These are phyloP conservation scores for Ophion slaviceki DNA, from an alignment of 2,888 invertebrate species.

Conservation along the genomic window DNA sequence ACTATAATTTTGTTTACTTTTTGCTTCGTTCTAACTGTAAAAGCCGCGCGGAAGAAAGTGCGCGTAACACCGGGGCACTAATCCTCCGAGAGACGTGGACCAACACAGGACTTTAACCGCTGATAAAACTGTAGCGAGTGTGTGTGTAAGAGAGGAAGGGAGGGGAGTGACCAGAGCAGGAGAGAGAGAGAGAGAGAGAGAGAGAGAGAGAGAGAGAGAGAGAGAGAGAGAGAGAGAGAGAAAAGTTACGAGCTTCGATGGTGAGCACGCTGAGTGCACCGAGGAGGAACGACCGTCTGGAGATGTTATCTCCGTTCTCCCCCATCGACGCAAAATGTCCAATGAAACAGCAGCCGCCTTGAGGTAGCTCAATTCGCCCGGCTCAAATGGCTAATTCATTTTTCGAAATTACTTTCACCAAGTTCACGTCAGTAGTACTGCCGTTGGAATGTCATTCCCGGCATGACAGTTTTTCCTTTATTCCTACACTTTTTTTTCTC, in stretches of 20 bases:
- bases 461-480: background rate
- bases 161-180: background rate
- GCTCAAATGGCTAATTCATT: conserved; percentile 15
- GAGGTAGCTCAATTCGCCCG: conserved; percentile 18
- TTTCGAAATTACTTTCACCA: background rate
- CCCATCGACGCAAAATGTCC: conserved; percentile 49
- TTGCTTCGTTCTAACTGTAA: conserved; percentile 4
- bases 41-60: conserved; percentile 3
- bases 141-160: conserved; percentile 9
- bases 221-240: conserved; percentile 47
- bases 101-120: conserved; percentile 9
- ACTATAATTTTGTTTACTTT: background rate
- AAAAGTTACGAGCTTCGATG: conserved; percentile 30
- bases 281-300: conserved; percentile 71
- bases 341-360: conserved; percentile 47
- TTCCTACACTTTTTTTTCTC: background rate
- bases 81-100: conserved; percentile 31
- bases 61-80: conserved; percentile 52
- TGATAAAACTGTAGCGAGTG: conserved; percentile 24
- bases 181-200: conserved; percentile 19
- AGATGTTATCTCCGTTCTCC: conserved; percentile 69
- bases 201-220: conserved; percentile 33
- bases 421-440: background rate
- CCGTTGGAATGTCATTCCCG: background rate
- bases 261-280: conserved; percentile 57